Percentiles rank a stretch among this genome's conserved stretches.
These are phyloP conservation scores for Lottia scabra DNA, from an alignment of 2,888 invertebrate species.

Conservation along the genomic window DNA sequence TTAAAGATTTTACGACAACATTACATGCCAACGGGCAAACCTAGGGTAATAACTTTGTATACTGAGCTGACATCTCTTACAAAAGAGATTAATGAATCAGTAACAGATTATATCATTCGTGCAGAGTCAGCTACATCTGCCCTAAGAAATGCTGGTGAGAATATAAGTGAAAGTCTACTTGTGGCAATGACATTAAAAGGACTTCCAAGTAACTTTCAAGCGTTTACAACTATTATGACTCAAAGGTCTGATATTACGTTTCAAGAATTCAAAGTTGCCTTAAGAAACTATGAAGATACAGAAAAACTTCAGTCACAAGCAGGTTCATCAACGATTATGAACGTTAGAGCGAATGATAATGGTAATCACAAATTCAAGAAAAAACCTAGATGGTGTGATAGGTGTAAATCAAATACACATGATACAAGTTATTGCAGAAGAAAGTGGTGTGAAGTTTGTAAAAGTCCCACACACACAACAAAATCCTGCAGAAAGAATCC, in stretches of 20 bases:
- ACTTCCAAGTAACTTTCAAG: conserved; percentile 22
- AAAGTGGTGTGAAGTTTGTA: conserved; percentile 10
- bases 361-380: neutral
- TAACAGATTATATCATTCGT: conserved; percentile 28
- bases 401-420: neutral
- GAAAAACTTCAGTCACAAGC: neutral
- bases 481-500: neutral
- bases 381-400: neutral
- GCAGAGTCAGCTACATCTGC: conserved; percentile 20
- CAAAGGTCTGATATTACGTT: conserved; percentile 23
- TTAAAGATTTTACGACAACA: conserved; percentile 31
- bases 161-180: conserved; percentile 26
- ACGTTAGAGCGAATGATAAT: neutral
- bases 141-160: conserved; percentile 26
- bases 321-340: neutral
- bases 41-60: conserved; percentile 28
- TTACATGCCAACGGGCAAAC: conserved; percentile 28
- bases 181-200: conserved; percentile 37
- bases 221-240: conserved; percentile 28
- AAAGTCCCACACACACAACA: conserved; percentile 10
- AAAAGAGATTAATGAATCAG: conserved; percentile 21
- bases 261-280: conserved; percentile 24
- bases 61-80: conserved; percentile 29
- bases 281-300: neutral
- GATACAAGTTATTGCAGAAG: neutral